Evolutionary conservation across 1,140 invertebrate species (phyloP), one percentile per base, ranked within the genome.

Genomic region (Geopemphigus sp.): DNA sequence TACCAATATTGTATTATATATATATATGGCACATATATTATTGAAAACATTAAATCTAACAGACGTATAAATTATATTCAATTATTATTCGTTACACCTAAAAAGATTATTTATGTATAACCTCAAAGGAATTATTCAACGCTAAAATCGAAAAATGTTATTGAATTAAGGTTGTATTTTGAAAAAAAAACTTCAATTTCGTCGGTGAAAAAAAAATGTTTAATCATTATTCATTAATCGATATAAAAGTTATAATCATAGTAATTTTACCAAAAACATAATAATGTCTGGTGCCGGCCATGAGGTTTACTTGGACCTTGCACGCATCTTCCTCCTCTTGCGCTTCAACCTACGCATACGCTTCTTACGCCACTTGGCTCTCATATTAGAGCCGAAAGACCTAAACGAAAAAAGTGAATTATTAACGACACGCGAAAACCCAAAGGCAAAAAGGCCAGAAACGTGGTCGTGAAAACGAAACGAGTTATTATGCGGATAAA

Each of bases 321-420:
- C 81, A 80, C 81, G 76, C 81, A 82, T 82, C 78, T 82, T 82
- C 81, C 81, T 82, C 81, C 81, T 82, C 61, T 82, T 82, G 50
- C 81, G 81, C 66, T 82, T 82, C 81, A 82, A 80, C 70, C 81
- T 82, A 32, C 81, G 81, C 81, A 82, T 82, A 82, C 81, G 81
- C 81, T 82, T 82, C 81, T 82, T 82, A 70, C 81, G 76, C 81
- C 81, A 82, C 57, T 82, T 81, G 78, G 81, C 81, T 61, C 81
- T 72, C 81, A 81, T 81, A 26, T 47, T 56, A 0, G 68, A 50
- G 39, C 70, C 45, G 47, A 50, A 61, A 54, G 53, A 74, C 74
- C 57, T 73, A 63, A 63, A 81, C n/a, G 56, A 50, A 0, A 56
- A 54, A 53, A 11, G 17, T n/a, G 8, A 2, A 59, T 4, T 5